Base-by-base conservation (phyloP, 2,113 vertebrate species). In the Myxocyprinus asiaticus region DNA sequence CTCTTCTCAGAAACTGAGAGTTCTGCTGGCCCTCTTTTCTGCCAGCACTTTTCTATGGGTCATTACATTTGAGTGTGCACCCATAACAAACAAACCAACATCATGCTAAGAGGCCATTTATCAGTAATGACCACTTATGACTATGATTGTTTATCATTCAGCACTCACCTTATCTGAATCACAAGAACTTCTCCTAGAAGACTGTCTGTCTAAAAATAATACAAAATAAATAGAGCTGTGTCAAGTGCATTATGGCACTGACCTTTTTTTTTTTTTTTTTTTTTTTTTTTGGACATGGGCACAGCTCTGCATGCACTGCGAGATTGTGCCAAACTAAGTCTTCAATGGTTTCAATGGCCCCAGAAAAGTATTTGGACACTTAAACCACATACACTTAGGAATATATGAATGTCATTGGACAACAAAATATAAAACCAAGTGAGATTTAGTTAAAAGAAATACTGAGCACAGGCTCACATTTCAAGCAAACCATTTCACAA, bases 121-220 rank as follows among this genome's bases (percentile, higher is more conserved):
- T 33, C 22, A 33, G 22, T 33, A 33, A 33, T 61, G 14, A 53
- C 4, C 47, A 76, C 73, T 76, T 53, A 33, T 42, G 47, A 64
- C 45, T 7, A 9, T n/a, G 22, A 65, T 63, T 65, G 59, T 76
- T 76, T 76, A 76, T 2, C 9, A 1, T 53, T 76, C 61, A 76
- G 51, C 73, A 76, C 61, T 33, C 73, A 65, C 61, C 61, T 50
- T 62, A 74, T 74, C 69, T n/a, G 55, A 47, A 11, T 53, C 15
- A 6, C 12, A 58, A 58, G 6, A 15, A n/a, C 14, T 4, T 58
- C 14, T 3, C 6, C 9, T 42, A 22, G 33, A 55, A n/a, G 17
- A 50, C 33, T 48, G 55, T 75, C 63, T 43, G 59, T 17, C 73
- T 64, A 64, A 64, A 76, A 76, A 76, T 76, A 65, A 22, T 33